Evolutionary conservation across 2,888 invertebrate genomes (phyloP).

Genomic region (Spilosoma lubricipeda): DNA sequence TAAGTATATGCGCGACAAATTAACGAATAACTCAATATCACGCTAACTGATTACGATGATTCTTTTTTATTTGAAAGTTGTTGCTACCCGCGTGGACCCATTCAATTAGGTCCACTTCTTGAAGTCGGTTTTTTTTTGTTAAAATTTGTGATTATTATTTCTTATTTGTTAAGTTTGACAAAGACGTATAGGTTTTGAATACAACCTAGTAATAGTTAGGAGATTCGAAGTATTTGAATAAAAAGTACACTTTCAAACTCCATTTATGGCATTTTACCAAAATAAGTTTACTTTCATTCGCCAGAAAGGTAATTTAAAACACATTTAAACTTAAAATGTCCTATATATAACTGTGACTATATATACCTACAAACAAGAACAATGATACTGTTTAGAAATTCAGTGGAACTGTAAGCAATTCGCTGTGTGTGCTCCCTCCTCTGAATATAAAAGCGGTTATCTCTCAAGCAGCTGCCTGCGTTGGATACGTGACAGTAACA

Average conservation of each 20-base stretch:
- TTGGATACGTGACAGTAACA: slow-evolving; percentile 58
- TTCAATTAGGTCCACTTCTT: too few relatives aligned
- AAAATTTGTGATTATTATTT: too few relatives aligned
- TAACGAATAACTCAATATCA: too few relatives aligned
- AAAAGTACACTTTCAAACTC: background rate
- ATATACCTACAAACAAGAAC: slow-evolving; percentile 48
- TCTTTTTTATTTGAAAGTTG: too few relatives aligned
- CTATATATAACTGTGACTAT: slow-evolving; percentile 42
- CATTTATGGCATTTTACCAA: background rate
- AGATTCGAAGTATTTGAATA: background rate
- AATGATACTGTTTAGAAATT: slow-evolving; percentile 54
- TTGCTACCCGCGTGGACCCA: too few relatives aligned
- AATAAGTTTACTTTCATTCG: background rate
- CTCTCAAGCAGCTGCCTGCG: slow-evolving; percentile 56
- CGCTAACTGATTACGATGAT: too few relatives aligned
- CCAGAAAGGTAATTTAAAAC: background rate
- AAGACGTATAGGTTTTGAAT: too few relatives aligned
- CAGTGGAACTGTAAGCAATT: slow-evolving; percentile 56
- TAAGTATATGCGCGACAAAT: too few relatives aligned
- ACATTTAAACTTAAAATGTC: slow-evolving; percentile 26
- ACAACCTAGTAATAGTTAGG: background rate
- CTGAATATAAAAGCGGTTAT: slow-evolving; percentile 67
- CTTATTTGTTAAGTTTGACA: too few relatives aligned
- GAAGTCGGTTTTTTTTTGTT: too few relatives aligned
- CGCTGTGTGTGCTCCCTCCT: slow-evolving; percentile 51